phyloP scores from a whole-genome alignment of 2,797 vertebrate genomes.

The Erethizon dorsatum region DNA sequence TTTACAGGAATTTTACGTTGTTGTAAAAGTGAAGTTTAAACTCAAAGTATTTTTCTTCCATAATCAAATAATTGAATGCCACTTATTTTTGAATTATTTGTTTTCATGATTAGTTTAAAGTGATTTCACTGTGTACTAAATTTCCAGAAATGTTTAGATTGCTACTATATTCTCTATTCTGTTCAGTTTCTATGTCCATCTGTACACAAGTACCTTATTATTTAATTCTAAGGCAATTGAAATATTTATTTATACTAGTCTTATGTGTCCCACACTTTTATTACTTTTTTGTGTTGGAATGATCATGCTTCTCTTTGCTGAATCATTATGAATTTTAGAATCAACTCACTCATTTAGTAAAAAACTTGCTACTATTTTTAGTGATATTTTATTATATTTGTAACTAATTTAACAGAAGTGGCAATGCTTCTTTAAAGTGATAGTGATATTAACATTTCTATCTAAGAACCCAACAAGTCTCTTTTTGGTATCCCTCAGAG shows the following conservation, averaged over 20 bases:
- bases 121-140: neutral
- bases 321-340: neutral
- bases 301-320: neutral
- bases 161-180: neutral
- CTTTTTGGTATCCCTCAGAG: neutral
- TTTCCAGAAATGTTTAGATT: neutral
- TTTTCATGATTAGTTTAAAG: neutral
- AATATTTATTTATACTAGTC: neutral
- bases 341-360: neutral
- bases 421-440: neutral
- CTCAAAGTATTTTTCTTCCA: neutral
- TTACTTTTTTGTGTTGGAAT: neutral
- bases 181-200: neutral
- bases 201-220: neutral
- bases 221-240: neutral
- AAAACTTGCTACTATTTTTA: neutral
- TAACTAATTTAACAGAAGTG: neutral
- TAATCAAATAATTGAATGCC: neutral
- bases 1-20: neutral
- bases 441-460: neutral
- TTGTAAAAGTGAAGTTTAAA: neutral
- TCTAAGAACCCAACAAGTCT: neutral
- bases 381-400: neutral
- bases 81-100: neutral
- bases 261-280: neutral